These are phyloP conservation scores for Hipposideros armiger DNA, from an alignment of 2,113 vertebrate species.

Conservation along the genomic window DNA sequence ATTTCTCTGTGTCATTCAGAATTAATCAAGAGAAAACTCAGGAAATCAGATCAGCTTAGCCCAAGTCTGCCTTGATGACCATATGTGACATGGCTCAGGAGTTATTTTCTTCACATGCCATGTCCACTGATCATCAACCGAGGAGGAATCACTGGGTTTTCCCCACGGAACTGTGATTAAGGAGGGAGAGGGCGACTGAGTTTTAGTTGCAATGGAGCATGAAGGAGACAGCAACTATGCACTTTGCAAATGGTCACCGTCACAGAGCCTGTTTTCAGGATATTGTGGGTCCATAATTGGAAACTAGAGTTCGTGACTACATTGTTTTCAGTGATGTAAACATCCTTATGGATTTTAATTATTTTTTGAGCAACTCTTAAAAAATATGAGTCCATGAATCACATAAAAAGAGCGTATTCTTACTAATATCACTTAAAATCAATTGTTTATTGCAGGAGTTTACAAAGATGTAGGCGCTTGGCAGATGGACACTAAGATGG, in stretches of 20 bases:
- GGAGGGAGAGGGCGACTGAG: background rate
- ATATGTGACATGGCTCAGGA: conserved; percentile 56
- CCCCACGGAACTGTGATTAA: conserved; percentile 7
- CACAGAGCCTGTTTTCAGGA: background rate
- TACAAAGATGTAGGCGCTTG: background rate
- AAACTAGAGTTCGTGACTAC: background rate
- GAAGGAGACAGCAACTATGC: background rate
- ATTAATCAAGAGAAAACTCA: conserved; percentile 76
- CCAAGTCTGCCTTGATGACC: conserved; percentile 36
- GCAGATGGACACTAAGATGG: background rate
- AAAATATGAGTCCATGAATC: background rate
- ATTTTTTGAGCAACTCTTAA: background rate
- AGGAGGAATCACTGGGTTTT: background rate
- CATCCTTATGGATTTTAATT: background rate
- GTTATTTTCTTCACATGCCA: conserved; percentile 75
- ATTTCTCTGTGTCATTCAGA: conserved; percentile 76
- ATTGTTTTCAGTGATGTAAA: background rate
- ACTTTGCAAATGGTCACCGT: background rate
- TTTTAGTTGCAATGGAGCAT: background rate
- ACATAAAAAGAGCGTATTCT: background rate
- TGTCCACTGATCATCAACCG: conserved; percentile 68
- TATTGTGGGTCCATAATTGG: background rate
- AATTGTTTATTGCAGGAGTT: background rate
- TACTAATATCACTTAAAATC: background rate
- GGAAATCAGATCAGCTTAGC: conserved; percentile 73